phyloP scores from a whole-genome alignment of 2,888 invertebrate species.

The Nematopogon swammerdamellus region DNA sequence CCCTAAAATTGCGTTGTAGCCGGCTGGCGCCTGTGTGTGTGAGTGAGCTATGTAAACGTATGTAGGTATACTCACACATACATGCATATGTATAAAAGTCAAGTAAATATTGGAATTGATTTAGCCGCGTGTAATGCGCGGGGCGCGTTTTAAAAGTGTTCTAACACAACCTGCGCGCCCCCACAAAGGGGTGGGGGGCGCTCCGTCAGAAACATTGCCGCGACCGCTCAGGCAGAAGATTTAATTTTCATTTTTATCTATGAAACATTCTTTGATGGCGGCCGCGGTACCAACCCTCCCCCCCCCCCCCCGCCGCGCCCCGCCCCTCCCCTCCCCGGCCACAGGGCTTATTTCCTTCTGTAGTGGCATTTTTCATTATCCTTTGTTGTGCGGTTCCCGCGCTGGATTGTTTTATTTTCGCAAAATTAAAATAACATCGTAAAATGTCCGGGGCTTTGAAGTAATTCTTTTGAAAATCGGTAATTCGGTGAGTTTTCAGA shows the following conservation, averaged over 20 bases:
- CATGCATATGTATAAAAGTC: too few species aligned
- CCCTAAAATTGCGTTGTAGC: too few species aligned
- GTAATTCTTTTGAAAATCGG: background rate
- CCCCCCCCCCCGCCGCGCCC: background rate
- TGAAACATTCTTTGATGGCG: constrained; percentile 33
- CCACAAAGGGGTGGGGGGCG: constrained; percentile 19
- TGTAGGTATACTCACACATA: too few species aligned
- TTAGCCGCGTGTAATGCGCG: too few species aligned
- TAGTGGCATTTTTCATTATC: background rate
- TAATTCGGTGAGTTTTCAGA: background rate
- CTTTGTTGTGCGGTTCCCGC: background rate
- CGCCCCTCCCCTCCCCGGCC: too few species aligned
- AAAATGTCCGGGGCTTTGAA: background rate
- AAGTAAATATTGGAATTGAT: too few species aligned
- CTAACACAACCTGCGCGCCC: background rate
- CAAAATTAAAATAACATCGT: background rate
- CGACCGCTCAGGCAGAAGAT: constrained; percentile 55
- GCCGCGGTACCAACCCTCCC: background rate
- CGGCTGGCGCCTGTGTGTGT: too few species aligned
- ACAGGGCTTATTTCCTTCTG: background rate
- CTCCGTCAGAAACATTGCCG: constrained; percentile 57
- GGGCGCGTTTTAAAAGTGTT: too few species aligned
- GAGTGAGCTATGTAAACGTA: too few species aligned
- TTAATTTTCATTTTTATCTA: constrained; percentile 59
- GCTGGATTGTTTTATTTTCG: background rate